Conservation (phyloP, 2,113 vertebrate species). For the human (Homo sapiens) region GRCh38 chr11:25976001-25976500, state of each 20-base stretch:
- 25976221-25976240: not conserved
- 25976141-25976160: not conserved
- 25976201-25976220: not conserved
- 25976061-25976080: not conserved
- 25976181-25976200: not conserved
- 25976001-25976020: not conserved
- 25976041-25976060: too few species aligned
- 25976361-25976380: not conserved
- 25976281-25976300: not conserved
- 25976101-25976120: not conserved
- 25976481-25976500: not conserved
- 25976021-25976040: not conserved
- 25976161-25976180: not conserved
- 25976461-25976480: not conserved
- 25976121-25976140: not conserved
- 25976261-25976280: not conserved
- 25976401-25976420: not conserved
- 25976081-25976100: not conserved
- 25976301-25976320: not conserved
- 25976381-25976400: not conserved
- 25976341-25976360: not conserved
- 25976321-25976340: not conserved
- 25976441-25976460: not conserved
- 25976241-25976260: not conserved
- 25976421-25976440: not conserved